A percentile compares a stretch with the other conserved stretches of the same genome.
Conservation (phyloP, 2,113 vertebrate species). For the Mesocricetus auratus region DNA sequence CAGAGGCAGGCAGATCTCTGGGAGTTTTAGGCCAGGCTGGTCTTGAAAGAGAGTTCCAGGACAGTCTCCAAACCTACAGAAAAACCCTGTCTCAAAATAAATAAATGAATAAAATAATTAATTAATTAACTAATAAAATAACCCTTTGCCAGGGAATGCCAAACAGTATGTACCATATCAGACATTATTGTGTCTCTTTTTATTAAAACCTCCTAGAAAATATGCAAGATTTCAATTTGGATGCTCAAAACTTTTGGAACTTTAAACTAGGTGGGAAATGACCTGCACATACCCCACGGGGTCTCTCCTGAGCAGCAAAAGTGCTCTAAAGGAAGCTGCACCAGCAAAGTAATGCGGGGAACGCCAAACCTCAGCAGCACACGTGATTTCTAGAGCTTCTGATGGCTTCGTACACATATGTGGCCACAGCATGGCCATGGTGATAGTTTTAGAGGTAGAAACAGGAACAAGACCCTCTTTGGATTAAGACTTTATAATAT, state of each 20-base stretch:
- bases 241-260: not conserved
- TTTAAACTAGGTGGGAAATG: not conserved
- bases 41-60: no score
- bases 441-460: not conserved
- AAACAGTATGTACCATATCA: not conserved
- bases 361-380: not conserved
- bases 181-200: not conserved
- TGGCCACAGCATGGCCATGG: not conserved
- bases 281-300: fast-evolving
- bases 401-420: not conserved
- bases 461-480: not conserved
- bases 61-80: no score
- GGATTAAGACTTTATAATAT: not conserved
- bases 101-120: no score
- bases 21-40: no score
- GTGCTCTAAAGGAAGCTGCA: no score
- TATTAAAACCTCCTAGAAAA: not conserved
- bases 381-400: not conserved
- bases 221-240: not conserved
- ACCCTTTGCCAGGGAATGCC: not conserved
- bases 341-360: not conserved
- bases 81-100: no score
- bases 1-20: no score
- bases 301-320: not conserved
- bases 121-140: no score